These are phyloP conservation scores for Clamator glandarius DNA, from an alignment of 2,797 vertebrate species.

Conservation along the genomic window DNA sequence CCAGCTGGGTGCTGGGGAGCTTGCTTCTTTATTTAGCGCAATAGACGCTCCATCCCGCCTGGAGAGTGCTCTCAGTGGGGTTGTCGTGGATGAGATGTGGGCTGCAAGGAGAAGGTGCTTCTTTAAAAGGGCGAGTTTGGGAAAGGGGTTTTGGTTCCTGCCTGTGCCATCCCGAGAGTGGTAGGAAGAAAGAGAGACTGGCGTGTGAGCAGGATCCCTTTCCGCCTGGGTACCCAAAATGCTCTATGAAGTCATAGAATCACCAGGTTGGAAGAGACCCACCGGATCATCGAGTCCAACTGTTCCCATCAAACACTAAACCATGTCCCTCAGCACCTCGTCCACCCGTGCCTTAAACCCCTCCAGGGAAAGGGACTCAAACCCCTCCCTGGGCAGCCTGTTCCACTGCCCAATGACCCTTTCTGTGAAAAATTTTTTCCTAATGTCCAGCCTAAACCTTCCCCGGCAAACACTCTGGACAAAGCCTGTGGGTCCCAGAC, in stretches of 20 bases:
- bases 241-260: not conserved
- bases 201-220: not conserved
- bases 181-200: not conserved
- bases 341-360: no score
- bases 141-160: constrained; percentile 18
- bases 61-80: constrained; percentile 11
- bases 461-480: not conserved
- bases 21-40: not conserved
- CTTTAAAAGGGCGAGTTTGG: not conserved
- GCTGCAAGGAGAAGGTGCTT: not conserved
- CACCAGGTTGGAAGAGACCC: no score
- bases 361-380: no score
- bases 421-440: no score
- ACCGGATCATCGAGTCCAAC: no score
- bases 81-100: not conserved
- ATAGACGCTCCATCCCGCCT: not conserved
- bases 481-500: not conserved
- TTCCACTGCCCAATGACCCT: no score
- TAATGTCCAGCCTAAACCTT: no score
- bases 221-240: not conserved
- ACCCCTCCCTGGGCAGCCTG: no score
- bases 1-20: not conserved
- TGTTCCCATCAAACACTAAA: no score
- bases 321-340: no score
- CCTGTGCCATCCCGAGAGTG: not conserved